These are phyloP conservation scores for Unio pictorum DNA, from an alignment of 2,888 invertebrate species.

Conservation along the genomic window DNA sequence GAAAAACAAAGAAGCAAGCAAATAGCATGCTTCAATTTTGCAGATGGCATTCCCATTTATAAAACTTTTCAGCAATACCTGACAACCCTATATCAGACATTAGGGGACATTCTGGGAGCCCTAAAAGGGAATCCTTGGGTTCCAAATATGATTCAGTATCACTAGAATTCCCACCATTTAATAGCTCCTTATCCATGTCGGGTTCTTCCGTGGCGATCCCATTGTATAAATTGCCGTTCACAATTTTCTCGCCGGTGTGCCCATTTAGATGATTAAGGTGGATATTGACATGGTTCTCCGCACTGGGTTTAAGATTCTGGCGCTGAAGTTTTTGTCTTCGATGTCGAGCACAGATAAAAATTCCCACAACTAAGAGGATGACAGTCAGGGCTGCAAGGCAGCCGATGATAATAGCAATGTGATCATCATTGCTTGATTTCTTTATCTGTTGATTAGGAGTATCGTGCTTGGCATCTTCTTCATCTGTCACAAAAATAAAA, in stretches of 20 bases:
- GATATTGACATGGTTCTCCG: slow-evolving; percentile 74
- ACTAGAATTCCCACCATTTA: slow-evolving; percentile 26
- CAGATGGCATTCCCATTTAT: too few species aligned
- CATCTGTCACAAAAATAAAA: too few species aligned
- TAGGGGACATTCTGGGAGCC: slow-evolving; percentile 34
- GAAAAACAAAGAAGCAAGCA: too few species aligned
- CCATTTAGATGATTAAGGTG: slow-evolving; percentile 77
- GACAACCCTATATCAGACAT: too few species aligned
- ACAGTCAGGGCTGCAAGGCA: slow-evolving; percentile 78
- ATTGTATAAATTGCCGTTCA: slow-evolving; percentile 71
- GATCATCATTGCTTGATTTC: slow-evolving; percentile 37
- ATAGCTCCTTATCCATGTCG: slow-evolving; percentile 58
- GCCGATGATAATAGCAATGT: slow-evolving; percentile 55
- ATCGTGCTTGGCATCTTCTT: too few species aligned
- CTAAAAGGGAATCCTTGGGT: slow-evolving; percentile 50
- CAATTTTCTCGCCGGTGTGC: slow-evolving; percentile 56
- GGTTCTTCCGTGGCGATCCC: slow-evolving; percentile 68
- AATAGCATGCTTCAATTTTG: too few species aligned
- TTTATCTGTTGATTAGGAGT: not conserved
- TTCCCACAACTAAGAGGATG: slow-evolving; percentile 81
- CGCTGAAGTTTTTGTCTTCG: slow-evolving; percentile 52
- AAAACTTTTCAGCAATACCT: too few species aligned
- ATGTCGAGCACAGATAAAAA: slow-evolving; percentile 77
- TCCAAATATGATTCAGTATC: slow-evolving; percentile 39
- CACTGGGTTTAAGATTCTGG: slow-evolving; percentile 45